Evolutionary conservation across 2,113 vertebrate genomes (phyloP).

Genomic region (Oncorhynchus nerka): DNA sequence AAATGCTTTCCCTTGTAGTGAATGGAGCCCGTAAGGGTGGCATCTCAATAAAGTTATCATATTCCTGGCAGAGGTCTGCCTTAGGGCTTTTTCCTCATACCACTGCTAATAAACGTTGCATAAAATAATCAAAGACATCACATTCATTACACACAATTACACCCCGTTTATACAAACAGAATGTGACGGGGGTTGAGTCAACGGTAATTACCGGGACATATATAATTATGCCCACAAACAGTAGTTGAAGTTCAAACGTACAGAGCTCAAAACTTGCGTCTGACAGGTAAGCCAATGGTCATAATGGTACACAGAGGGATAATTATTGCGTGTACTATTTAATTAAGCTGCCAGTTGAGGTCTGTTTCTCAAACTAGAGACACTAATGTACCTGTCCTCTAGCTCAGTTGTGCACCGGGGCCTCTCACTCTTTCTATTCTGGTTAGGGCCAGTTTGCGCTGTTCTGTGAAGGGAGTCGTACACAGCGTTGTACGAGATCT

Average conservation of each 20-base stretch:
- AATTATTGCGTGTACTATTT: not conserved
- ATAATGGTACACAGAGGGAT: constrained; percentile 12
- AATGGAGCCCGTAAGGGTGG: constrained; percentile 12
- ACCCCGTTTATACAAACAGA: constrained; percentile 32
- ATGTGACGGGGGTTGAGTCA: constrained; percentile 29
- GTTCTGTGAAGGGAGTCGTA: too few species aligned
- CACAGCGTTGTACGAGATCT: too few species aligned
- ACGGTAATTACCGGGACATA: constrained; percentile 33
- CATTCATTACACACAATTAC: constrained; percentile 49
- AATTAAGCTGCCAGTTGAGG: too few species aligned
- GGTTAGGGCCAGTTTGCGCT: too few species aligned
- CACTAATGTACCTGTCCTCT: too few species aligned
- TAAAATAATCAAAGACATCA: constrained; percentile 47
- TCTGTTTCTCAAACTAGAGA: too few species aligned
- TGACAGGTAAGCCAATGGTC: constrained; percentile 22
- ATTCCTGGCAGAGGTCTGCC: constrained; percentile 20
- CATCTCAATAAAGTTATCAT: constrained; percentile 18
- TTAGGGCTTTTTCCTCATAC: constrained; percentile 19
- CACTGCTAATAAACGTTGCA: constrained; percentile 38
- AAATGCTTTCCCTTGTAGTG: constrained; percentile 1
- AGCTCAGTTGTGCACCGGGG: too few species aligned
- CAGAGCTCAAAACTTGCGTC: constrained; percentile 14
- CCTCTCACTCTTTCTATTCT: too few species aligned
- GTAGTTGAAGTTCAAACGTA: not conserved
- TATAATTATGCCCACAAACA: constrained; percentile 38